Evolutionary conservation across 2,888 invertebrate genomes (phyloP), one percentile per base, ranked within the genome.

Genomic region (Cinara cedri): DNA sequence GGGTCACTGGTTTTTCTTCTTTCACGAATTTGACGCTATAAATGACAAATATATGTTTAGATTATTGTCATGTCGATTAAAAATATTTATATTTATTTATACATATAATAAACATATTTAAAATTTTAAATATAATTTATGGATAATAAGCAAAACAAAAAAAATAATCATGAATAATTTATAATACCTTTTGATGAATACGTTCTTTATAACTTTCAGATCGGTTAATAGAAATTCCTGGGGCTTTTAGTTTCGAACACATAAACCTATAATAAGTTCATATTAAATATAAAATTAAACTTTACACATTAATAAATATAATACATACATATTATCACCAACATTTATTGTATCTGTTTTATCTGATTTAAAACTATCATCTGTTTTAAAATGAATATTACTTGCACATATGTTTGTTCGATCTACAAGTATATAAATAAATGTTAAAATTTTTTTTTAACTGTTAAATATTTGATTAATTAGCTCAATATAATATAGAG

Each of bases 1-100:
- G 93, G 93, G 88, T 93, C 93, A 84, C 93, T 93, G 84, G 92
- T 91, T 87, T 93, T 93, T 84, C 93, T 88, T 84, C 91, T 89
- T 85, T 90, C 90, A 82, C 91, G 88, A 82, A 88, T 84, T 85
- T 90, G 91, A 84, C 91, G 89, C 89, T 91, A 89, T 16, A 88
- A 89, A 83, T 82, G 82, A 81, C 82, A 81, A 81, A 81, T 81
- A 81, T 81, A 44, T 19, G 8, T 65, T 44, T 44, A 44, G 9
- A 65, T 21, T 44, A 14, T 21, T 21, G 21, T 2, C 44, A 46
- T 46, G 1, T 65, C 3, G 10, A 24, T 9, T 16, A 51, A 51
- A 51, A 51, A 13, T 34, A 4, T 34, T 34, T 34, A 3, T 34
- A 4, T 34, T 34, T 3, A 34, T 34, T 34, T 4, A 34, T 34